Conservation (phyloP, 2,888 invertebrate species). For the Mythimna impura region DNA sequence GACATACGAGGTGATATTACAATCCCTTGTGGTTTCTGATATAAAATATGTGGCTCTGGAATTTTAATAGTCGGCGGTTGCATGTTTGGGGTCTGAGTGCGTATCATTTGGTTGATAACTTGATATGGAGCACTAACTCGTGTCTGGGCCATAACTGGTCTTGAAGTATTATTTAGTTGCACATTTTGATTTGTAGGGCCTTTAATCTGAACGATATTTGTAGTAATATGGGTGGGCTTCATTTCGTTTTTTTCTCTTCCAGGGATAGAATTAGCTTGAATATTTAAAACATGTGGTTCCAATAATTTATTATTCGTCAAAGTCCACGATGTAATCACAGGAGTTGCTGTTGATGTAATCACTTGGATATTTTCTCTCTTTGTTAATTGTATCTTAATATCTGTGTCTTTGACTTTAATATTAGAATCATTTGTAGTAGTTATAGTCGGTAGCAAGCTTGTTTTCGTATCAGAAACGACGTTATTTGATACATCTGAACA, state of each 20-base stretch:
- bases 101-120: slow-evolving; percentile 85
- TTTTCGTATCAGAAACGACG: slow-evolving; percentile 84
- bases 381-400: slow-evolving; percentile 78
- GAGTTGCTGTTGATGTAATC: slow-evolving; percentile 84
- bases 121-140: slow-evolving; percentile 85
- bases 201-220: slow-evolving; percentile 87
- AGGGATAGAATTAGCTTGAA: slow-evolving; percentile 73
- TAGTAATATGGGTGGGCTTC: slow-evolving; percentile 81
- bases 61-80: slow-evolving; percentile 93
- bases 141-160: slow-evolving; percentile 79
- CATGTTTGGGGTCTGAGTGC: slow-evolving; percentile 84
- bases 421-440: slow-evolving; percentile 79
- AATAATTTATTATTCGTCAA: slow-evolving; percentile 86
- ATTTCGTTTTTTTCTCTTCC: slow-evolving; percentile 78
- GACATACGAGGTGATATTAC: slow-evolving; percentile 85
- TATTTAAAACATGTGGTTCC: slow-evolving; percentile 83
- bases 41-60: slow-evolving; percentile 89
- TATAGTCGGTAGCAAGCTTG: slow-evolving; percentile 63
- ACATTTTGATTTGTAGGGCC: slow-evolving; percentile 76
- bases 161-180: slow-evolving; percentile 74
- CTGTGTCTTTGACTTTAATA: slow-evolving; percentile 75
- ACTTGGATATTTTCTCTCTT: slow-evolving; percentile 80
- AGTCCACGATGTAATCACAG: slow-evolving; percentile 91
- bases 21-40: slow-evolving; percentile 86
- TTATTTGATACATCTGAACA: slow-evolving; percentile 76